A percentile compares a stretch with the other conserved stretches of the same genome.
Conservation (phyloP, 2,113 vertebrate species). For the Anser brachyrhynchus region DNA sequence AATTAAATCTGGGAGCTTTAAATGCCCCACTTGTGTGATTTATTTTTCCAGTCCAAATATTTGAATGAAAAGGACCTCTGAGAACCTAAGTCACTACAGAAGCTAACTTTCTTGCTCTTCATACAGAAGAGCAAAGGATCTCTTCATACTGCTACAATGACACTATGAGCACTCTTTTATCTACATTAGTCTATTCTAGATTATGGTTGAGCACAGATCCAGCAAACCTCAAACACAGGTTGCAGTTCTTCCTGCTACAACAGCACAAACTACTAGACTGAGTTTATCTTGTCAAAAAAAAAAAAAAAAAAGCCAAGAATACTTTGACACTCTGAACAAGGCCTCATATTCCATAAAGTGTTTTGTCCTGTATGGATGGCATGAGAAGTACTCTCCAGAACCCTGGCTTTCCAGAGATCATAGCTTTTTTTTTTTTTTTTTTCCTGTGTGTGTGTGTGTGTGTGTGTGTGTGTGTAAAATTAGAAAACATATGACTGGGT, state of each 20-base stretch:
- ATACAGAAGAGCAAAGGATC: neutral
- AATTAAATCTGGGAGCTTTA: neutral
- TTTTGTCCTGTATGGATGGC: neutral
- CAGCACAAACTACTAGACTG: fast-evolving
- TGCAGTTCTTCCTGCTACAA: neutral
- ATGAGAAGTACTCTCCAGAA: neutral
- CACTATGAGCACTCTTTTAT: neutral
- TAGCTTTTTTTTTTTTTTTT: neutral
- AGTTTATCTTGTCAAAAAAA: too few relatives aligned
- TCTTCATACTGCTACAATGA: neutral
- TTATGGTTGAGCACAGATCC: neutral
- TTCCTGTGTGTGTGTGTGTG: too few relatives aligned
- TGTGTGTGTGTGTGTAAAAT: neutral
- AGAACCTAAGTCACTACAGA: neutral
- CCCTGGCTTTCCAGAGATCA: neutral
- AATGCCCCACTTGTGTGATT: neutral
- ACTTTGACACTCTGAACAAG: neutral
- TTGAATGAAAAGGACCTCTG: neutral
- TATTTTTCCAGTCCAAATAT: neutral
- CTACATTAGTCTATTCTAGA: neutral
- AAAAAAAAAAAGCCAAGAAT: too few relatives aligned
- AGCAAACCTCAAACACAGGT: neutral
- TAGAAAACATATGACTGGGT: neutral
- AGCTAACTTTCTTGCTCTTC: neutral
- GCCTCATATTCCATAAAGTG: neutral